phyloP scores from a whole-genome alignment of 1,140 invertebrate species.

The Planococcus citri region DNA sequence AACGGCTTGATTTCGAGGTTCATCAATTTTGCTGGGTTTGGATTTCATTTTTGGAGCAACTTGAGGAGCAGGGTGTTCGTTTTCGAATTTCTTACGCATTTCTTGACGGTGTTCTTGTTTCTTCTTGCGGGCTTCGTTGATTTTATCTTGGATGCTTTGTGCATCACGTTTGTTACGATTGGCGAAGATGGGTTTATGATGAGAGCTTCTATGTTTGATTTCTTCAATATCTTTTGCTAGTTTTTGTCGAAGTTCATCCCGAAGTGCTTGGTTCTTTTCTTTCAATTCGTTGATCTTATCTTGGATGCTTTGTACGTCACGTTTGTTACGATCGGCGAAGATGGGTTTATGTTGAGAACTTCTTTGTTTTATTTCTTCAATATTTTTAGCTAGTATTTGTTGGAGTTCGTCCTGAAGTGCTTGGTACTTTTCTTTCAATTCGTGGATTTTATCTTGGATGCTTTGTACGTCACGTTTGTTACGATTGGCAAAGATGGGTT shows the following conservation, averaged over 20 bases:
- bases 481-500: no score
- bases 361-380: no score
- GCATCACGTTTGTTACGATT: no score
- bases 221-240: background rate
- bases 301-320: no score
- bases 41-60: background rate
- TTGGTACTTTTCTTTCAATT: background rate
- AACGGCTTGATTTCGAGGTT: background rate
- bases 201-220: no score
- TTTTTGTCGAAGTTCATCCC: background rate
- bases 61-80: background rate
- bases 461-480: no score
- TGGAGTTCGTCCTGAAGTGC: background rate
- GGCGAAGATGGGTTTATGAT: no score
- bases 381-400: background rate
- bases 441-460: background rate
- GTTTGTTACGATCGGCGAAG: no score
- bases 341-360: no score
- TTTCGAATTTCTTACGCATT: background rate
- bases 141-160: no score
- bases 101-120: background rate
- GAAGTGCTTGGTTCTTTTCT: background rate
- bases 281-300: background rate
- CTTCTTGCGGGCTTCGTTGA: background rate
- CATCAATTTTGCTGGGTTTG: background rate